Conservation (phyloP, 1,140 invertebrate species). For the Drosophila mauritiana region DNA sequence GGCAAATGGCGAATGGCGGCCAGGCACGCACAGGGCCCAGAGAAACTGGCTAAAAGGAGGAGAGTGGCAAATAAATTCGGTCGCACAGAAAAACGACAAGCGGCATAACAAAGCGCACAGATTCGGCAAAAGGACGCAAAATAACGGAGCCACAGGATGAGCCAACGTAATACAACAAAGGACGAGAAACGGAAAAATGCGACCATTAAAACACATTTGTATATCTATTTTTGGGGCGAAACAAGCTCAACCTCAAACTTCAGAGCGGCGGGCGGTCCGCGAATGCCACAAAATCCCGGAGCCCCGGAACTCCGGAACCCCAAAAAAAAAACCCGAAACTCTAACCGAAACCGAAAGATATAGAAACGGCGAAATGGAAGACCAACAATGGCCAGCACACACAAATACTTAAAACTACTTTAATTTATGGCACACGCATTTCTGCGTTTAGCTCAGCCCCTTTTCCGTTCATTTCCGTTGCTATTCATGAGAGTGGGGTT, state of each 20-base stretch:
- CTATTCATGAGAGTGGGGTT: conserved; percentile 27
- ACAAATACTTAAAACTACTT: conserved; percentile 77
- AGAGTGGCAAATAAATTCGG: conserved; percentile 75
- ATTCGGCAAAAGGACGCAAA: conserved; percentile 45
- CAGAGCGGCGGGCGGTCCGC: conserved; percentile 45
- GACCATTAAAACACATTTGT: conserved; percentile 82
- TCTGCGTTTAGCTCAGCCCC: conserved; percentile 65
- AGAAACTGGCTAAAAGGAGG: conserved; percentile 12
- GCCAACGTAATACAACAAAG: conserved; percentile 48
- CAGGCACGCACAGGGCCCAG: conserved; percentile 67
- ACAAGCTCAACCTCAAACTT: conserved; percentile 52
- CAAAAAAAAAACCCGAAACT: conserved; percentile 4
- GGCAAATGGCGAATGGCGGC: conserved; percentile 75
- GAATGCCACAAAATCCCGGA: conserved; percentile 33
- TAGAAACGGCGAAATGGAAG: conserved; percentile 5
- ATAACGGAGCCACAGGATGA: conserved; percentile 16
- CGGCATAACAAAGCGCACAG: conserved; percentile 80
- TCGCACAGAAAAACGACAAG: conserved; percentile 81
- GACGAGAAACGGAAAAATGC: conserved; percentile 58
- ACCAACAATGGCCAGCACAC: conserved; percentile 27
- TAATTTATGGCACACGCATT: conserved; percentile 81
- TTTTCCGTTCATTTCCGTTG: conserved; percentile 48
- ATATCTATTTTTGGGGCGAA: conserved; percentile 80
- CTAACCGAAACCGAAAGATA: conserved; percentile 29
- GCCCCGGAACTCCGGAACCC: conserved; percentile 21